Evolutionary conservation across 2,888 invertebrate species (phyloP), one percentile per base, ranked within the genome.

Genomic region (Hydroisotoma schaefferi): DNA sequence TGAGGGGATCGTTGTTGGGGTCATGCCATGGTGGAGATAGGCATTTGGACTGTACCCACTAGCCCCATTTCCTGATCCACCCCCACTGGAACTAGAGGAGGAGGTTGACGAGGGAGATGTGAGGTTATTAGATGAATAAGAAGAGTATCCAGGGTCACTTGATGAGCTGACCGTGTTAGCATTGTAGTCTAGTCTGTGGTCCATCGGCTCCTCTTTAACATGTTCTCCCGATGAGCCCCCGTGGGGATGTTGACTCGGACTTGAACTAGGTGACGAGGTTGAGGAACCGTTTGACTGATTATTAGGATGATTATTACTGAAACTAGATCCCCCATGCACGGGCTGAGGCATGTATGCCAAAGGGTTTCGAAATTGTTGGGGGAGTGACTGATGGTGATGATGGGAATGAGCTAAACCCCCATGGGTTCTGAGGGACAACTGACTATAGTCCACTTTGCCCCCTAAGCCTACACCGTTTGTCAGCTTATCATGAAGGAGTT

Each of bases 301-400:
- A 37, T 59, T 62, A 38, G 51, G 59, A 23, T 59, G 55, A 22
- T 55, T 61, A n/a, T 58, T 54, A 47, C 64, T 66, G 78, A 71
- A 73, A 48, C 71, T 80, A 6, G 85, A 85, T 10, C 87, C 87
- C 63, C 87, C 88, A 77, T 91, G 90, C 2, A 92, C 91, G 22
- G 91, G 90, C 77, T 93, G 93, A 1, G 93, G 93, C 90, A 93
- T 91, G 75, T 92, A 92, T 20, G 90, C 89, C 60, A 92, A 77
- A 0, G 89, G 87, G 29, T 44, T 33, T 37, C 48, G 46, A 12
- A 29, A 22, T 2, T 55, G 47, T 12, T 29, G 48, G 1, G 22
- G 55, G n/a, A 29, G 55, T 27, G 8, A n/a, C 5, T 49, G 49
- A 8, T 27, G 49, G 8, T 25, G 12, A n/a, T 46, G 44, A 15